A percentile compares a stretch with the other conserved stretches of the same genome.
Evolutionary conservation across 2,113 vertebrate species (phyloP).

Genomic region (Macheiramphus alcinus): DNA sequence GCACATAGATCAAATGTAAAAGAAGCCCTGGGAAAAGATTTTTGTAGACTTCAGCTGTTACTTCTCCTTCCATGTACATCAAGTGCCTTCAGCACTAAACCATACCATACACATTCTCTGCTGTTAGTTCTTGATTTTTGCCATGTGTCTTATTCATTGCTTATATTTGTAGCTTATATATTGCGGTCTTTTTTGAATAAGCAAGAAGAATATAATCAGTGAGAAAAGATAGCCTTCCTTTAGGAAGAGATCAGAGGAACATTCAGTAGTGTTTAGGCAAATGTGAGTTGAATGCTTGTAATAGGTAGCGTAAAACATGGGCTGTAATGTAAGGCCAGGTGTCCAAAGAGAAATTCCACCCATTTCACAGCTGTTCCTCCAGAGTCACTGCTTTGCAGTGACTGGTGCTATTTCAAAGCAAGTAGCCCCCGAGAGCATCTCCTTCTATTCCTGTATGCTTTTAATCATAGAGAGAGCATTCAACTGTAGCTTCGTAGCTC

Average conservation of each 20-base stretch:
- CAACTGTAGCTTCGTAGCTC: neutral
- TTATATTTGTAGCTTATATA: neutral
- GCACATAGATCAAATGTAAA: neutral
- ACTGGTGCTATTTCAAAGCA: neutral
- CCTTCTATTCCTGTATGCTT: neutral
- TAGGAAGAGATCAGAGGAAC: neutral
- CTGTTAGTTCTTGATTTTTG: neutral
- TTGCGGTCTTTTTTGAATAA: neutral
- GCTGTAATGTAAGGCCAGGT: neutral
- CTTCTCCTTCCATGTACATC: neutral
- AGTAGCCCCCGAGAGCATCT: neutral
- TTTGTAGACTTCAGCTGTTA: neutral
- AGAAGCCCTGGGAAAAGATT: neutral
- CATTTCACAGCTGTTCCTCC: neutral
- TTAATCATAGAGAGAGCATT: neutral
- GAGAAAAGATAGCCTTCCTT: neutral
- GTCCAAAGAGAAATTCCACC: neutral
- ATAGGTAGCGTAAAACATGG: neutral
- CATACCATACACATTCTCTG: neutral
- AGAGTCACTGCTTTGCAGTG: neutral
- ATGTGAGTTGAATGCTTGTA: neutral
- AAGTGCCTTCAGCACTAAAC: neutral
- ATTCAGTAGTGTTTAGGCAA: neutral
- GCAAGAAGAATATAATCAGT: neutral
- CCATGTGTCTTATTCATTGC: neutral